Evolutionary conservation across 64 coral and sea anemone genomes (phyloP), one percentile per base, ranked within the genome.

Genomic region (Montipora sp.): DNA sequence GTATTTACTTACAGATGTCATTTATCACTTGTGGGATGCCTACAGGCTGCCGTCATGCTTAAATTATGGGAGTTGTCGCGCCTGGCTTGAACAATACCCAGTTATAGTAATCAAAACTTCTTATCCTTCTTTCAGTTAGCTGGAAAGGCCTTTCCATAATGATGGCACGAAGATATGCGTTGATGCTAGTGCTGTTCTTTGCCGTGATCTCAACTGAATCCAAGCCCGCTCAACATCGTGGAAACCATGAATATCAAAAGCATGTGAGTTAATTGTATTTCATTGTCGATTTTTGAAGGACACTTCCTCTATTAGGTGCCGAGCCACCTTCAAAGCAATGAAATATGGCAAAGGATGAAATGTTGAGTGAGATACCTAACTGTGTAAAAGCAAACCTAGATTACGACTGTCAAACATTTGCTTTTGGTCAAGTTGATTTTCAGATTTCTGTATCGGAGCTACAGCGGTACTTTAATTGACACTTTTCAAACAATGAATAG

Each of bases 61-160:
- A 78, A 49, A 78, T 36, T 4, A 49, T 49, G 75, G 75, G 75
- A 50, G 75, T 78, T 78, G 60, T 15, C 60, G 60, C 60, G 75
- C 16, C 7, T 8, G 6, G 53, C 75, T 18, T 1, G 3, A 16
- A 46, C 46, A 78, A 19, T 63, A 63, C 46, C 18, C 6, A 48
- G 46, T 48, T 21, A 85, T 50, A 70, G 18, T 72, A 19, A 50
- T 65, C 59, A 8, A 10, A 15, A n/a, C 47, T 15, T 8, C 7
- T 8, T 6, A 0, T 71, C 68, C 19, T 3, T 70, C 47, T 11
- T 46, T 47, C 45, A 44, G 10, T 10, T 49, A 18, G 11, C 16
- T n/a, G 4, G 20, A 23, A 43, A 78, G 75, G 47, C 44, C 13
- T 71, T 45, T 19, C 22, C 18, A 71, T 5, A 24, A 81, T 16